These are phyloP conservation scores for Otolemur crassicaudatus DNA, from an alignment of 2,797 vertebrate genomes.

Conservation along the genomic window DNA sequence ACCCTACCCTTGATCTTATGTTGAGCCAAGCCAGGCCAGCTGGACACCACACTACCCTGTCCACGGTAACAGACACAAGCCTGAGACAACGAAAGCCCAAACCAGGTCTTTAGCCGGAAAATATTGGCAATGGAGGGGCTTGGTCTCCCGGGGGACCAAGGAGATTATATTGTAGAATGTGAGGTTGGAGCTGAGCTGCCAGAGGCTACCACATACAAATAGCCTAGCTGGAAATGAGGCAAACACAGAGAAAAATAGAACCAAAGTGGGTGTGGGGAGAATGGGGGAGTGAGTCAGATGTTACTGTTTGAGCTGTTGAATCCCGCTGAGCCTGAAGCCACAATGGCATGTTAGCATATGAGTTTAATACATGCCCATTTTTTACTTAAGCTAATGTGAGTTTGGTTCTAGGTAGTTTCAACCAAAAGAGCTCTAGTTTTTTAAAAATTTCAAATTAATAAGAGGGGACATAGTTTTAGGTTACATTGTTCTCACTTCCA, in stretches of 20 bases:
- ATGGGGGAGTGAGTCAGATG: background rate
- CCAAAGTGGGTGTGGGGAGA: background rate
- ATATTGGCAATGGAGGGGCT: background rate
- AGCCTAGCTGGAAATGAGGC: background rate
- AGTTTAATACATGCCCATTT: constrained; percentile 1
- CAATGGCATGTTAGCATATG: background rate
- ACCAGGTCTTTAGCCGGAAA: background rate
- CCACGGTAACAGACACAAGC: background rate
- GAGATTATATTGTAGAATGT: background rate
- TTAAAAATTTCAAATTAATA: no score
- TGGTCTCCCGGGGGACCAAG: no score
- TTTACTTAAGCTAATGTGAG: constrained; percentile 25
- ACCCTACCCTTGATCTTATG: background rate
- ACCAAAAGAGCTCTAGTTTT: background rate
- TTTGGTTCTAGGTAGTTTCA: constrained; percentile 30
- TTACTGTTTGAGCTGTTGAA: background rate
- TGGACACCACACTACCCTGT: background rate
- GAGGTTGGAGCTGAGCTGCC: background rate
- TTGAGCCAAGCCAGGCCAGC: background rate
- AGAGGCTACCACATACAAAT: background rate
- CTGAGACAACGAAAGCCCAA: background rate
- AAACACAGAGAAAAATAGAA: background rate
- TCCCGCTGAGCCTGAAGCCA: background rate
- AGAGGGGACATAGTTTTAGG: no score
- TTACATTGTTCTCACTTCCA: no score